Percentiles rank a stretch among this genome's conserved stretches.
Conservation (phyloP, 2,888 invertebrate genomes). For the Meloe dianella region DNA sequence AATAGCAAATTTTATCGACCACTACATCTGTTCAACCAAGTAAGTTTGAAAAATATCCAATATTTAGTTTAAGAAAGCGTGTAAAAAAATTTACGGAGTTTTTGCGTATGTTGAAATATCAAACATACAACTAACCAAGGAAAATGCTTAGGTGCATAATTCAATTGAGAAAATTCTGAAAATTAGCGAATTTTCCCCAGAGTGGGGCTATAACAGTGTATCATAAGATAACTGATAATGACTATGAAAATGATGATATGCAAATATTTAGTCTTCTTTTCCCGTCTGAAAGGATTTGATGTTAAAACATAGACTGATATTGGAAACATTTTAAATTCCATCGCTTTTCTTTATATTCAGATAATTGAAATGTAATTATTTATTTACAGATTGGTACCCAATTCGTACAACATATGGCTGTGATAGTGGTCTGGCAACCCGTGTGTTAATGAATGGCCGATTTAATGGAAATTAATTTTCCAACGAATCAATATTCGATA, state of each 20-base stretch:
- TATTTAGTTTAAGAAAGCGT: too few relatives aligned
- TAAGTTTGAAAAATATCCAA: not conserved
- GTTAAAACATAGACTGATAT: not conserved
- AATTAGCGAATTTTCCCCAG: too few relatives aligned
- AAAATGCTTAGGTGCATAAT: too few relatives aligned
- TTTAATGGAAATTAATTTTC: not conserved
- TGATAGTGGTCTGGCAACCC: not conserved
- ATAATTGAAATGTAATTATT: not conserved
- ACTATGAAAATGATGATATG: not conserved
- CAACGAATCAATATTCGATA: not conserved
- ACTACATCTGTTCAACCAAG: not conserved
- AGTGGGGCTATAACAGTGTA: not conserved
- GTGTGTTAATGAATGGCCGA: too few relatives aligned
- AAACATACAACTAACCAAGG: too few relatives aligned
- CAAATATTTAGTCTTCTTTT: conserved; percentile 1
- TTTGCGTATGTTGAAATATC: too few relatives aligned
- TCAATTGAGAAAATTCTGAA: too few relatives aligned
- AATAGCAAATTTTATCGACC: too few relatives aligned
- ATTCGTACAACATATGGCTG: not conserved
- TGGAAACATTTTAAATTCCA: not conserved
- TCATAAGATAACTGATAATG: not conserved
- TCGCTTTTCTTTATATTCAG: not conserved
- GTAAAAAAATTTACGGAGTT: too few relatives aligned
- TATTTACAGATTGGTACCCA: not conserved
- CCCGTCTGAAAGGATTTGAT: not conserved